Evolutionary conservation across 2,797 vertebrate species (phyloP).

Genomic region (Liparis tanakae): DNA sequence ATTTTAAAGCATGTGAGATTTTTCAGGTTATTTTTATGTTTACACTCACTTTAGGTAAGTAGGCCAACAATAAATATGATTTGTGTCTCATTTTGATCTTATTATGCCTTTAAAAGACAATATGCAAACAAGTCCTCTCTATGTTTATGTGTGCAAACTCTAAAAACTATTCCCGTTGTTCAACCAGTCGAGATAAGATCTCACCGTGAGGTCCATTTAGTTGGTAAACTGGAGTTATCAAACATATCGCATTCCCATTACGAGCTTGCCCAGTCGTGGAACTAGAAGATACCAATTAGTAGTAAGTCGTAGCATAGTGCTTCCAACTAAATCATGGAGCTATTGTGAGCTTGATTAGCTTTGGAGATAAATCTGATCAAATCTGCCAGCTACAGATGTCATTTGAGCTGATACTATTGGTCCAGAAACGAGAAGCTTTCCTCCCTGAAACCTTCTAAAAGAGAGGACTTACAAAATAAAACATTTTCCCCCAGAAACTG

Average conservation of each 20-base stretch:
- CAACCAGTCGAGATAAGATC: background rate
- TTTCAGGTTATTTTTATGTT: conserved; percentile 14
- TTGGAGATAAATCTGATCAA: background rate
- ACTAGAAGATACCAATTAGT: background rate
- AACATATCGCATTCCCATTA: background rate
- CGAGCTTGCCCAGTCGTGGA: background rate
- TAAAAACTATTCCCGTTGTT: background rate
- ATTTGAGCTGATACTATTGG: background rate
- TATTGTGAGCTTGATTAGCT: background rate
- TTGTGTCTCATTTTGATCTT: background rate
- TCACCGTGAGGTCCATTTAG: background rate
- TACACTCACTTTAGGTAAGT: conserved; percentile 10
- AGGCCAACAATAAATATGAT: conserved; percentile 14
- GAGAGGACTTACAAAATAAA: background rate
- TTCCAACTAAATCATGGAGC: background rate
- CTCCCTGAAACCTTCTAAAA: background rate
- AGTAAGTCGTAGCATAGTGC: background rate
- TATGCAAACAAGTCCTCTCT: background rate
- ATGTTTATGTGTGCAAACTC: background rate
- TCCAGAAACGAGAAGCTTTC: no score
- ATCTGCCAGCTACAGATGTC: background rate
- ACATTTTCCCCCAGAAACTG: no score
- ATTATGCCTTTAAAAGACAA: background rate
- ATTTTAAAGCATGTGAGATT: background rate
- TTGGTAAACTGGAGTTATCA: background rate